Conservation (phyloP, 2,797 vertebrate species). For the Mionectes olivaceus region DNA sequence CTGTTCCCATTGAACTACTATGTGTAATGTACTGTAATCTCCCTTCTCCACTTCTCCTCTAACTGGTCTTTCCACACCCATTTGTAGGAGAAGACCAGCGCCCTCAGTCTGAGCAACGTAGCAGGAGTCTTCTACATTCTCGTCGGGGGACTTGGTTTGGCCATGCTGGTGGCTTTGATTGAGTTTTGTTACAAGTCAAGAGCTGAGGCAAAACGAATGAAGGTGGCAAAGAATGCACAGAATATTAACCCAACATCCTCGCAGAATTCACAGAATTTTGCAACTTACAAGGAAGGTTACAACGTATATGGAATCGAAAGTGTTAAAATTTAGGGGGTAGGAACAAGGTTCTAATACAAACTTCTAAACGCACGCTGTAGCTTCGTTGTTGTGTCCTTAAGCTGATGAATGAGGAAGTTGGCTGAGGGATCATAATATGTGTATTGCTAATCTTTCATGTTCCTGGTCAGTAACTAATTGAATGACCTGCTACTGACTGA, state of each 20-base stretch:
- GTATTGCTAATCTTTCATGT: conserved; percentile 84
- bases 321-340: conserved; percentile 99
- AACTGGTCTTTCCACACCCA: conserved; percentile 84
- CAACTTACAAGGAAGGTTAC: conserved; percentile 99
- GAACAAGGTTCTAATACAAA: conserved; percentile 92
- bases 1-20: conserved; percentile 66
- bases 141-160: conserved; percentile 98
- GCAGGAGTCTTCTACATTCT: conserved; percentile 99
- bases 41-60: conserved; percentile 72
- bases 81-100: conserved; percentile 99
- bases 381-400: conserved; percentile 89
- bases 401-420: conserved; percentile 90
- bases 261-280: conserved; percentile 99
- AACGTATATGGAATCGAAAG: conserved; percentile 99
- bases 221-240: conserved; percentile 99
- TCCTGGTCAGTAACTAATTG: conserved; percentile 62
- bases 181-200: conserved; percentile 99
- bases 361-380: conserved; percentile 85
- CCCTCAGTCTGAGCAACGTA: conserved; percentile 99
- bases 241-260: conserved; percentile 99
- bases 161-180: conserved; percentile 99
- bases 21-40: conserved; percentile 68
- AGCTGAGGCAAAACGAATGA: conserved; percentile 99
- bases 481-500: conserved; percentile 74
- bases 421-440: conserved; percentile 84